Conservation (phyloP, 2,113 vertebrate species). For the Poecile atricapillus region DNA sequence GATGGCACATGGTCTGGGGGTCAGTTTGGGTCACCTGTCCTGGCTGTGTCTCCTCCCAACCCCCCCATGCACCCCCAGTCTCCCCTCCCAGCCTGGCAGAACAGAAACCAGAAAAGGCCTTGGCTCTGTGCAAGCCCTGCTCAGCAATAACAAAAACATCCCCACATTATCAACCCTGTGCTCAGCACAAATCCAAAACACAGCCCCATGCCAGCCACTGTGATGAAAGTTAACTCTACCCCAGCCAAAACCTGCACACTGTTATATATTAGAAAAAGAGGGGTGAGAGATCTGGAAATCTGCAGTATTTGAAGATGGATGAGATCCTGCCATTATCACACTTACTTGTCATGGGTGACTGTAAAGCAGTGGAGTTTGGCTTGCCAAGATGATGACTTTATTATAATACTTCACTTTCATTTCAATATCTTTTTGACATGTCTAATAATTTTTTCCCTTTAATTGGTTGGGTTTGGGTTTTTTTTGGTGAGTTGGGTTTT, state of each 20-base stretch:
- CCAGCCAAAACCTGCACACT: neutral
- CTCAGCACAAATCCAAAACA: neutral
- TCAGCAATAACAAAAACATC: neutral
- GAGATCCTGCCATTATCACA: neutral
- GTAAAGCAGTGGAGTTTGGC: neutral
- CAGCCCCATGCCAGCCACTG: neutral
- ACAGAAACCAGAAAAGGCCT: neutral
- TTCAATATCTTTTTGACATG: neutral
- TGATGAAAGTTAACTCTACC: neutral
- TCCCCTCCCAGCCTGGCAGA: rapidly evolving
- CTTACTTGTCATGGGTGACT: neutral
- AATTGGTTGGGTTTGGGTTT: neutral
- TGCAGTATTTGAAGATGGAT: neutral
- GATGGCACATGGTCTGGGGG: neutral
- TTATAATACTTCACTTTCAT: neutral
- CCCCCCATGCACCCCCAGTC: neutral
- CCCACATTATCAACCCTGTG: neutral
- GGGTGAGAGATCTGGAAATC: neutral
- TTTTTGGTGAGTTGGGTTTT: neutral
- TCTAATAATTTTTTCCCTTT: neutral
- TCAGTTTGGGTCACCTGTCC: neutral
- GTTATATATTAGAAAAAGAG: neutral
- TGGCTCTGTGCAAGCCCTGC: neutral
- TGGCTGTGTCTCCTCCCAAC: neutral
- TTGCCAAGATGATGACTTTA: neutral